Base-by-base conservation (phyloP, 2,113 vertebrate genomes). In the Tyto alba region DNA sequence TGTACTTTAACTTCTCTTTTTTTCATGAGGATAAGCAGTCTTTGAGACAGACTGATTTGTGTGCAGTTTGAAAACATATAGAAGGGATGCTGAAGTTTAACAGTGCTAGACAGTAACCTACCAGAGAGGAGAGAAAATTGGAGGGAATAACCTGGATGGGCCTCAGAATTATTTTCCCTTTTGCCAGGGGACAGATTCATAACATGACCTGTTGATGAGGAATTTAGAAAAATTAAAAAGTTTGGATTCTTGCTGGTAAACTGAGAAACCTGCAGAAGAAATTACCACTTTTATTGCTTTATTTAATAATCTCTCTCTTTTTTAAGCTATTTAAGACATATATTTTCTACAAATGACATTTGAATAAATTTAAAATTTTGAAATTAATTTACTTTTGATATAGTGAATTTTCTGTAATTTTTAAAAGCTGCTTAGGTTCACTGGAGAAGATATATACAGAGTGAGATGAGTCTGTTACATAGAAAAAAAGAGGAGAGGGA, bases 41-140 rank as follows among this genome's bases (percentile, higher is more conserved):
- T 68, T 72, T 67, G 60, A 78, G 43, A 14, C 25, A 36, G 27
- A 30, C 15, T 69, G 40, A 50, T 57, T 69, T 50, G 22, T 62
- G 17, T 29, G 7, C n/a, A 20, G 22, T 30, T 19, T 0, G 0
- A 34, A 41, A 84, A 15, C 2, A 1, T 6, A 2, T 0, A 52
- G 86, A 25, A 67, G 5, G 11, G 80, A 21, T 85, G 77, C 12
- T 75, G 6, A 69, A 16, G 7, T 90, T 79, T 11, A 80, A 23
- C 50, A 34, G 3, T 48, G 19, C 19, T 17, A 5, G 25, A 16
- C 4, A 2, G 26, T 15, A 67, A 38, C 38, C 27, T 79, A 53
- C 13, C 62, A 36, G 53, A 71, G 27, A 78, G 29, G n/a, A 40
- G 16, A 41, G 29, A 62, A 80, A 81, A 45, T 18, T 27, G 23